Base-by-base conservation (phyloP, 2,888 invertebrate genomes). In the Copidosoma aretas region DNA sequence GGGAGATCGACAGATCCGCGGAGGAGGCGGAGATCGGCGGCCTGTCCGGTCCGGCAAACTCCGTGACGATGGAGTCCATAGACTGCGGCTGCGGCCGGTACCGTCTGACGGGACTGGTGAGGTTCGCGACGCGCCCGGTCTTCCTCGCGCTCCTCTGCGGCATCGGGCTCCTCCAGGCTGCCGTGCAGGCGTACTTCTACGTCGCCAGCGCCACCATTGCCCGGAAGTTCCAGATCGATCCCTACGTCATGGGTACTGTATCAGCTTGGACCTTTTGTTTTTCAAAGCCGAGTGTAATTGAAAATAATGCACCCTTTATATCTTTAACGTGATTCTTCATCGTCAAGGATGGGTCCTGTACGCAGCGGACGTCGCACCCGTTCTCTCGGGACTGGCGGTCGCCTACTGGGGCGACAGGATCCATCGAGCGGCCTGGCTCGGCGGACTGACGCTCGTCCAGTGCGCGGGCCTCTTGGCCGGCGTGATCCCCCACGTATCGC, bases 371-470 rank as follows among this genome's bases (percentile, higher is more conserved):
- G 80, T 89, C 5, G 85, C 87, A 59, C 86, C 87, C 71, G 86
- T 87, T 3, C 25, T 87, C 5, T 81, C 88, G 49, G 89, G 87
- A 0, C 73, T 89, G 24, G 64, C 81, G 1, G 80, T 89, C 19
- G 85, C 88, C 10, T 88, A 88, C 75, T 89, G 87, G 86, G 88
- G 89, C 0, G 86, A 88, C 72, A 84, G 85, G 77, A 85, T 87
- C 49, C 89, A 89, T 77, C 85, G 88, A 65, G 85, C 86, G 25
- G 85, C 86, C 8, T 90, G 89, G 89, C 80, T 89, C 12, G 88
- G 88, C 57, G 86, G 85, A 4, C 79, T 88, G 1, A 82, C 86
- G 8, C 86, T 89, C 69, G 75, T 88, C 24, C 87, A 89, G 75
- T 85, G 87, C 1, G 79, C 84, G n/a, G 80, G 85, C 15, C 86